Conservation (phyloP, 2,888 invertebrate species). For the Drosophila histrio region DNA sequence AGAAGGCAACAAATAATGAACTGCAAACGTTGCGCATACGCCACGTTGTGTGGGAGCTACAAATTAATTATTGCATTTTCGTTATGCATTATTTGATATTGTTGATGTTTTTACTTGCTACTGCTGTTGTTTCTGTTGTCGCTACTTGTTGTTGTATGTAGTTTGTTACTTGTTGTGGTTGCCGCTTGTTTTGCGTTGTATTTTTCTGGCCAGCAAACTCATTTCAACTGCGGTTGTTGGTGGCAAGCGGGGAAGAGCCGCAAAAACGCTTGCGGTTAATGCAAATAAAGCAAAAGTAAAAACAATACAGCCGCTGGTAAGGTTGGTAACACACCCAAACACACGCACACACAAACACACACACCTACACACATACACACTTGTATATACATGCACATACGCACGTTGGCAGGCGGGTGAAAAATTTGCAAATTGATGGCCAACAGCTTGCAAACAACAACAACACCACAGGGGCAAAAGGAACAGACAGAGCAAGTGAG, state of each 20-base stretch:
- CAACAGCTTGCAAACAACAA: conserved; percentile 25
- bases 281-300: conserved; percentile 47
- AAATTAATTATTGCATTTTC: conserved; percentile 37
- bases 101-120: background rate
- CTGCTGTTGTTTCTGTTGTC: conserved; percentile 1
- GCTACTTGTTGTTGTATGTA: conserved; percentile 1
- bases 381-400: too few relatives aligned
- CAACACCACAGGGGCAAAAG: conserved; percentile 3
- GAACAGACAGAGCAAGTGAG: background rate
- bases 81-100: conserved; percentile 24
- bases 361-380: background rate
- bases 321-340: conserved; percentile 1
- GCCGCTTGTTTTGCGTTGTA: conserved; percentile 17
- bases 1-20: conserved; percentile 11
- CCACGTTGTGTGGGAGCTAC: conserved; percentile 15
- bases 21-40: conserved; percentile 31
- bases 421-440: conserved; percentile 57
- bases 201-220: conserved; percentile 36
- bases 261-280: conserved; percentile 51
- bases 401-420: conserved; percentile 21
- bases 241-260: conserved; percentile 1
- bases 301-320: conserved; percentile 31
- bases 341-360: conserved; percentile 2
- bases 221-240: conserved; percentile 28
- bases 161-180: conserved; percentile 9